Base-by-base conservation (phyloP, 1,140 invertebrate species). In the Batillaria attramentaria region DNA sequence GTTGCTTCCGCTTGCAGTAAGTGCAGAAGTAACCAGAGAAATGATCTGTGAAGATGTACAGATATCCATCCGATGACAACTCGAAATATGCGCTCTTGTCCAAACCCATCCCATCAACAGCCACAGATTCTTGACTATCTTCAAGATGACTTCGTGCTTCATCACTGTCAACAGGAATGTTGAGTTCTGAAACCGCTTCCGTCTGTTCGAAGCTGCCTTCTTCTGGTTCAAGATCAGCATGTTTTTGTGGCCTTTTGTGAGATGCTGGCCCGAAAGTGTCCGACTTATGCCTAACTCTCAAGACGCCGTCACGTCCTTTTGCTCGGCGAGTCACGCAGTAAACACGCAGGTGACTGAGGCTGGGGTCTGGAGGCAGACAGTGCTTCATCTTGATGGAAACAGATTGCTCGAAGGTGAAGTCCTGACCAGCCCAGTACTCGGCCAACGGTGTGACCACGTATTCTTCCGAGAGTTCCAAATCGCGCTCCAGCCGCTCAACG, bases 351-450 rank as follows among this genome's bases (percentile, higher is more conserved):
- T 0, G 10, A 10, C 42, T 24, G 13, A 41, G 35, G 66, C 28
- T 41, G 28, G 4, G 28, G 37, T 69, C 66, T 8, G 39, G n/a
- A 16, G 66, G 66, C 35, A 69, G 28, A 24, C 35, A 41, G 37
- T 69, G 66, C 20, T 20, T 35, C 37, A 69, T 24, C 10, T 37
- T n/a, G 4, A 69, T 33, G 35, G 66, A 24, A 3, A 69, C 66
- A 42, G 66, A 41, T 20, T n/a, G 66, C 37, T 41, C 37, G 37
- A 69, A 69, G 35, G 20, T 20, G 37, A 69, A 69, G 37, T 41
- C 37, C 35, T 41, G 37, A 3, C 66, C 66, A 41, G 66, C 66
- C 66, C 66, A 69, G 37, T 69, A 69, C 37, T 69, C 66, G 6
- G 37, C 66, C 8, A 69, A 24, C 3, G 66, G 66, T 6, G 66